Conservation (phyloP, 2,888 invertebrate genomes). For the Sussaba pulchella region DNA sequence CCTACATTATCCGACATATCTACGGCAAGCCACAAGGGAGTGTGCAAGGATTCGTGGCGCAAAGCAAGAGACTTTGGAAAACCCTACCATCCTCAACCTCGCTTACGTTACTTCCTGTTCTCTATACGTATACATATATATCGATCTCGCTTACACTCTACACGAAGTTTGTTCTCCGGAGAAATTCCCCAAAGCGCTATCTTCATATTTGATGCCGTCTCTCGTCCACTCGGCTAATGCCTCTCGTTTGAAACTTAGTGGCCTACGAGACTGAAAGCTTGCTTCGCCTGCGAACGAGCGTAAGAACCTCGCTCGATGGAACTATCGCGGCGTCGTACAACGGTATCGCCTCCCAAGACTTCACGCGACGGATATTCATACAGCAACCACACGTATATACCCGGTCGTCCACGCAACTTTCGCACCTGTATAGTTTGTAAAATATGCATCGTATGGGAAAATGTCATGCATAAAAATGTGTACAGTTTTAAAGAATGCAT, state of each 20-base stretch:
- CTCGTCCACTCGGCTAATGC: slow-evolving; percentile 79
- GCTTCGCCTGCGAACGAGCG: slow-evolving; percentile 1
- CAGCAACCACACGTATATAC: neutral
- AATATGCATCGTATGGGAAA: too few relatives aligned
- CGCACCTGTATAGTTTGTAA: too few relatives aligned
- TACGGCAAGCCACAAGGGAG: slow-evolving; percentile 58
- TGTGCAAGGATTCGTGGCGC: slow-evolving; percentile 63
- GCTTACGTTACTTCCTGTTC: slow-evolving; percentile 54
- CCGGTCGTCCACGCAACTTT: too few relatives aligned
- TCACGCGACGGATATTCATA: neutral
- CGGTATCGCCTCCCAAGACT: neutral
- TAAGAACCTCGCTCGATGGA: slow-evolving; percentile 43
- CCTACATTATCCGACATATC: slow-evolving; percentile 57
- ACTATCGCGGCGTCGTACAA: slow-evolving; percentile 31
- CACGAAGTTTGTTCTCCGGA: slow-evolving; percentile 78
- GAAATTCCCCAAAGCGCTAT: slow-evolving; percentile 80
- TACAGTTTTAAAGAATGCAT: too few relatives aligned
- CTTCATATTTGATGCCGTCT: slow-evolving; percentile 81
- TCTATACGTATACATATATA: slow-evolving; percentile 8
- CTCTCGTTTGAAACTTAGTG: slow-evolving; percentile 78
- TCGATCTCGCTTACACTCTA: slow-evolving; percentile 49
- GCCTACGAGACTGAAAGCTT: slow-evolving; percentile 57
- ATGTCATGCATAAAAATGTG: too few relatives aligned
- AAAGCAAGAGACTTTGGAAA: slow-evolving; percentile 55
- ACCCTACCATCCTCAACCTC: slow-evolving; percentile 31